phyloP scores from a whole-genome alignment of 64 coral and sea anemone species.

The Stylophora pistillata region DNA sequence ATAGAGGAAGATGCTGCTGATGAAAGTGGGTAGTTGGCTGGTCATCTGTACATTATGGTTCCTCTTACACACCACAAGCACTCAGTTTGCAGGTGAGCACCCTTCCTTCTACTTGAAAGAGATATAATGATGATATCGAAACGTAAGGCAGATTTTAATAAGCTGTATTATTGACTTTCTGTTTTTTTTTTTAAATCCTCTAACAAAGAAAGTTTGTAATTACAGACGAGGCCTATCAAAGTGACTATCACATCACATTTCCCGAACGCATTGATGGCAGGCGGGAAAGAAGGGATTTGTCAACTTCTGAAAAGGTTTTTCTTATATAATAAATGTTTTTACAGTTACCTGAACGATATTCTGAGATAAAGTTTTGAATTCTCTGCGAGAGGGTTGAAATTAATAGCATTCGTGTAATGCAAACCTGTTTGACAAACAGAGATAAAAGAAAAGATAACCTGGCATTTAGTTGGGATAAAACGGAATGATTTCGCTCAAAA shows the following conservation, averaged over 20 bases:
- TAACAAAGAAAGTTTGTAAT: neutral
- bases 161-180: neutral
- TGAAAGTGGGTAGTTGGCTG: neutral
- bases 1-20: neutral
- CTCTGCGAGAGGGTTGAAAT: no score
- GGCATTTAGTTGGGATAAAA: no score
- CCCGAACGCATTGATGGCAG: slow-evolving; percentile 33
- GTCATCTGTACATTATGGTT: neutral
- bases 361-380: neutral
- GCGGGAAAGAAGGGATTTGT: slow-evolving; percentile 32
- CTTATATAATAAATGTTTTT: neutral
- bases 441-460: no score
- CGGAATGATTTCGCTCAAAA: no score
- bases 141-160: no score
- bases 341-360: neutral
- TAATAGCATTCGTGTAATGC: no score
- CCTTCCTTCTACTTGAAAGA: neutral
- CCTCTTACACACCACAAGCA: neutral
- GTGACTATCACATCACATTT: slow-evolving; percentile 5
- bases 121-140: neutral
- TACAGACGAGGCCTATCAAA: neutral
- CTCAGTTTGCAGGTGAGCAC: neutral
- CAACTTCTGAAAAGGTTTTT: slow-evolving; percentile 38
- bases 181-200: neutral
- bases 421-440: no score